Percentiles rank a stretch among this genome's conserved stretches.
Conservation (phyloP, 2,113 vertebrate genomes). For the Jaculus jaculus region DNA sequence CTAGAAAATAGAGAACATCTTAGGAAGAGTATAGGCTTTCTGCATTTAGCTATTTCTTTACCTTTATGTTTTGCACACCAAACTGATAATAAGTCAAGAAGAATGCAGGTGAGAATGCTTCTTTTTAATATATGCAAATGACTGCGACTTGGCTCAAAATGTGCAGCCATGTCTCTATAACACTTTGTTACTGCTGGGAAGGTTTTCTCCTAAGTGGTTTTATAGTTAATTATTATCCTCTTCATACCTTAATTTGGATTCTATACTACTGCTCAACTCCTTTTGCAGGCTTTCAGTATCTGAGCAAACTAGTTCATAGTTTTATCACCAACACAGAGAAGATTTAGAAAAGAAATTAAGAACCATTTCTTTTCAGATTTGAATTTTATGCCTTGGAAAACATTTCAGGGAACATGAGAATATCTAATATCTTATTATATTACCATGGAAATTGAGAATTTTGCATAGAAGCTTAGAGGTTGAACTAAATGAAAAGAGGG, state of each 20-base stretch:
- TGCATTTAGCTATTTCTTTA: constrained; percentile 20
- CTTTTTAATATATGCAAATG: constrained; percentile 61
- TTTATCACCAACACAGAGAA: constrained; percentile 35
- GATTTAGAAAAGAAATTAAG: constrained; percentile 70
- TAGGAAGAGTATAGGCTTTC: neutral
- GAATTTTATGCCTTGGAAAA: constrained; percentile 60
- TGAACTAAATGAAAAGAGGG: constrained; percentile 7
- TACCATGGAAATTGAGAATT: constrained; percentile 41
- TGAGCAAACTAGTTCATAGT: constrained; percentile 28
- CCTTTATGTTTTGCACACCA: neutral
- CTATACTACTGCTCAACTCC: constrained; percentile 36
- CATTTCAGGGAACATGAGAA: constrained; percentile 41
- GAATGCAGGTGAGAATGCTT: constrained; percentile 35
- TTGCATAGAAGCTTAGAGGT: constrained; percentile 20
- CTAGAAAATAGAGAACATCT: neutral
- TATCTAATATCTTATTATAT: constrained; percentile 47
- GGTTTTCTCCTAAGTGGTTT: constrained; percentile 52
- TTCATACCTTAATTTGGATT: constrained; percentile 58
- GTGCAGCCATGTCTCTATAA: neutral
- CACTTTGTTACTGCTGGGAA: constrained; percentile 58
- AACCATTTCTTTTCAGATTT: constrained; percentile 58
- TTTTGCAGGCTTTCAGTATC: constrained; percentile 12
- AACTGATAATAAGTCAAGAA: constrained; percentile 31
- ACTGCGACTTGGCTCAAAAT: constrained; percentile 36
- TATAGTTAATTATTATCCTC: constrained; percentile 72